phyloP scores from a whole-genome alignment of 2,888 invertebrate genomes.

The Macropis europaea region DNA sequence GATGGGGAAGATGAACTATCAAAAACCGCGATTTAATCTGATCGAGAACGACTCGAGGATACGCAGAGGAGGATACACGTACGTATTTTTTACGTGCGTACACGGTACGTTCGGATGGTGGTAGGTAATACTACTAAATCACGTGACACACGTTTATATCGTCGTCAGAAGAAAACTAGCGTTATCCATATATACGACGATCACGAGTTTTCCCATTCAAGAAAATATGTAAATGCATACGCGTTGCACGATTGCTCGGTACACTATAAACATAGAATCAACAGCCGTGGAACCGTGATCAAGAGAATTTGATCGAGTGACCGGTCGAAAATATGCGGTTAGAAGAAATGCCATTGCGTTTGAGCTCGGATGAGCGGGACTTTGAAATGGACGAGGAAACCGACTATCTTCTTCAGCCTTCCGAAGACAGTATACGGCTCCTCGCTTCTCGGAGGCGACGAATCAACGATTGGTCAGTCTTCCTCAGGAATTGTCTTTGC shows the following conservation, averaged over 20 bases:
- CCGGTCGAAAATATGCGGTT: conserved; percentile 71
- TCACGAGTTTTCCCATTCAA: conserved; percentile 5
- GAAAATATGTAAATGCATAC: neutral
- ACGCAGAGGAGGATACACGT: neutral
- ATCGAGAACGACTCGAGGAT: neutral
- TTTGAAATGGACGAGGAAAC: conserved; percentile 79
- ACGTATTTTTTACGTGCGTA: neutral
- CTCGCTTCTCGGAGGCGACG: conserved; percentile 69
- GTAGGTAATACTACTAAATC: conserved; percentile 7
- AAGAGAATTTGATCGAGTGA: conserved; percentile 32
- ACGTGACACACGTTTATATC: conserved; percentile 12
- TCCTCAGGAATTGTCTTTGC: conserved; percentile 71
- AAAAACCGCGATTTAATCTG: neutral
- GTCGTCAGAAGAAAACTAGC: neutral
- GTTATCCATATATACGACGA: conserved; percentile 2
- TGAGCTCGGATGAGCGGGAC: conserved; percentile 77
- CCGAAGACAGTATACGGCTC: conserved; percentile 74
- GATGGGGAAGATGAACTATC: neutral
- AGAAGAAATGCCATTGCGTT: conserved; percentile 77
- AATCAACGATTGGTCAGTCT: conserved; percentile 71
- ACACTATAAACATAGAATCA: neutral
- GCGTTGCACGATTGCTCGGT: neutral
- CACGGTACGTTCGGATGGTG: conserved; percentile 12
- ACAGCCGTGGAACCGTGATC: neutral
- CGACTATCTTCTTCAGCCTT: conserved; percentile 76